Conservation (phyloP, 1,140 invertebrate genomes). For the Rhagoletis zephyria region DNA sequence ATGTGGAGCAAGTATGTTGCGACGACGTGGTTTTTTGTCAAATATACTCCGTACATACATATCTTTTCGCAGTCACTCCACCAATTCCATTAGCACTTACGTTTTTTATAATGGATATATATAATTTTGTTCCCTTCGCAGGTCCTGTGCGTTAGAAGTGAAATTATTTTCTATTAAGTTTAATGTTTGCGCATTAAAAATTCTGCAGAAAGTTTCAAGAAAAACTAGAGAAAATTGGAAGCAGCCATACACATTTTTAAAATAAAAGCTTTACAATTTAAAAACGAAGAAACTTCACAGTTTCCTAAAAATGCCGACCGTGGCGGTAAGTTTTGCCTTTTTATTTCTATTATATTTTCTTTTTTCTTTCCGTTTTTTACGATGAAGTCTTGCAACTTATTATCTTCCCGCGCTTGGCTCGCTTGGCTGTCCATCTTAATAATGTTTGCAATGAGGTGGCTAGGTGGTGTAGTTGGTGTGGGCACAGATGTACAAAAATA, state of each 20-base stretch:
- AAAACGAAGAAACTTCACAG: not conserved
- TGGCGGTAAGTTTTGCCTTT: not conserved
- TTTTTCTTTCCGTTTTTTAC: no score
- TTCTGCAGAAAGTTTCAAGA: constrained; percentile 2
- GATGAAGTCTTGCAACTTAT: not conserved
- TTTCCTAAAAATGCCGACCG: not conserved
- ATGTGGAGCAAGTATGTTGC: no score
- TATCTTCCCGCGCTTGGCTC: not conserved
- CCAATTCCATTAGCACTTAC: not conserved
- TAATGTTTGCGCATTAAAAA: constrained; percentile 26
- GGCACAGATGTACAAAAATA: not conserved
- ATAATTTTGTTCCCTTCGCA: not conserved
- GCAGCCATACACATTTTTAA: not conserved
- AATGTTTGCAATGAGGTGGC: constrained; percentile 7
- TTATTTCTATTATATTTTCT: no score
- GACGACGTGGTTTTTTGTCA: no score
- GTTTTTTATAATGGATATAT: not conserved
- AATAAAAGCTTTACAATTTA: not conserved
- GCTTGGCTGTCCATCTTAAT: constrained; percentile 43
- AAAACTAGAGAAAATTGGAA: not conserved
- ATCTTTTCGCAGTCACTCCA: no score
- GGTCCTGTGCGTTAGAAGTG: not conserved
- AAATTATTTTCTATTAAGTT: constrained; percentile 33
- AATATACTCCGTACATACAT: no score
- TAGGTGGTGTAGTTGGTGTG: not conserved